Base-by-base conservation (phyloP, 2,797 vertebrate genomes). In the Acestrorhynchus altus region DNA sequence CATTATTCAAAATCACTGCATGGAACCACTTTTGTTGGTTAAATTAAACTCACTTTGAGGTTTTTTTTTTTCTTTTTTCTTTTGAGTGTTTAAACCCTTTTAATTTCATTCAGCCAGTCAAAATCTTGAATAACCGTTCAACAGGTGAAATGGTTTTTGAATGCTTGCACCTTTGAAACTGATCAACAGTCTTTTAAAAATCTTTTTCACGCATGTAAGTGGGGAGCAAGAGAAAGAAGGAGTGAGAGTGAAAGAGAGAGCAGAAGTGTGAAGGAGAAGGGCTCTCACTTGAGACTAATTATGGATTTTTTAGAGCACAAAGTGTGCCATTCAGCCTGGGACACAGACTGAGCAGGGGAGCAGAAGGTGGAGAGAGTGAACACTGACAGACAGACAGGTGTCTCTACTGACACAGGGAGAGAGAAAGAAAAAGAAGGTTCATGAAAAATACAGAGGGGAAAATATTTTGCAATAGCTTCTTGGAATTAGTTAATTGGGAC, bases 201-300 rank as follows among this genome's bases (percentile, higher is more conserved):
- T 15, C 63, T 46, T 65, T 65, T 65, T 51, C 16, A 15, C 20
- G 28, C 22, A 42, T 56, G 24, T 40, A 74, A n/a, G 26, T 16
- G 40, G 44, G 52, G 42, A 22, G 44, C 10, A 13, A 56, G 47
- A 46, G 31, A 57, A 8, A 42, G 51, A 9, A 4, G 28, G 28
- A 51, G 20, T 4, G 13, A 51, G 13, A 0, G 31, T 13, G 15
- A 46, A 7, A 5, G 44, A 47, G 20, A 59, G 28, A 49, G 44
- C 6, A 59, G 20, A 39, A 13, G 22, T 22, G 47, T 59, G 52
- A 49, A 66, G 61, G 49, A 59, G 59, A 63, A 52, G 74, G 54
- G 54, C 18, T 72, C 74, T 76, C 78, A 77, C 81, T 71, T 57
- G 74, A 77, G 74, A 83, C 74, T 80, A 80, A 83, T 77, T 80